A percentile compares a stretch with the other conserved stretches of the same genome.
Evolutionary conservation across 1,140 invertebrate species (phyloP).

Genomic region (Trichonephila inaurata): DNA sequence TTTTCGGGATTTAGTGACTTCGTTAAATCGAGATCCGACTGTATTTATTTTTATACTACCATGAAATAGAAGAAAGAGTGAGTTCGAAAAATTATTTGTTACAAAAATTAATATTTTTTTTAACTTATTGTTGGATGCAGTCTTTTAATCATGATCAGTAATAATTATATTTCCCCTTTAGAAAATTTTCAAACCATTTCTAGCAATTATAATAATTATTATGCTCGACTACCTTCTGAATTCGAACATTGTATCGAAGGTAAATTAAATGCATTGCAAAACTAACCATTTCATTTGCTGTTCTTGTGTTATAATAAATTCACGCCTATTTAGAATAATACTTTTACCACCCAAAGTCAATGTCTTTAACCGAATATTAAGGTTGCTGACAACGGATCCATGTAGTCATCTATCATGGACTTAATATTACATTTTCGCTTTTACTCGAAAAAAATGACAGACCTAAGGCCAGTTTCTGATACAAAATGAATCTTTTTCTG

Average conservation of each 20-base stretch:
- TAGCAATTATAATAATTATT: background rate
- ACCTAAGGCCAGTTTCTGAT: constrained; percentile 34
- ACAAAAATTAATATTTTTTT: no score
- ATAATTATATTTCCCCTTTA: no score
- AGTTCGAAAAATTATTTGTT: no score
- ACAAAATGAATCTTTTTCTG: constrained; percentile 63
- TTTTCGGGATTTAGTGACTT: no score
- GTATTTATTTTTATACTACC: no score
- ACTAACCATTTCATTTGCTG: background rate
- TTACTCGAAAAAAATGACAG: constrained; percentile 27
- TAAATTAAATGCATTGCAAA: background rate
- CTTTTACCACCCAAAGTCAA: background rate
- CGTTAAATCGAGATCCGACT: no score
- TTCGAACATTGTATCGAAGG: background rate
- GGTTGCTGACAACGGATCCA: background rate
- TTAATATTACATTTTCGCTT: constrained; percentile 24
- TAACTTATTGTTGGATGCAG: no score
- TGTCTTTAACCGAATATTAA: constrained; percentile 9
- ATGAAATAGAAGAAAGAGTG: no score
- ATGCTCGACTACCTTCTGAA: background rate
- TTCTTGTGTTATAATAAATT: background rate
- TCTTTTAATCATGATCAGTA: no score
- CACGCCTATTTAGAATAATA: background rate
- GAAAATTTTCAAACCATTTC: no score
- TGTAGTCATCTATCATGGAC: constrained; percentile 34